Base-by-base conservation (phyloP, 2,797 vertebrate genomes). In the Sebastes umbrosus region DNA sequence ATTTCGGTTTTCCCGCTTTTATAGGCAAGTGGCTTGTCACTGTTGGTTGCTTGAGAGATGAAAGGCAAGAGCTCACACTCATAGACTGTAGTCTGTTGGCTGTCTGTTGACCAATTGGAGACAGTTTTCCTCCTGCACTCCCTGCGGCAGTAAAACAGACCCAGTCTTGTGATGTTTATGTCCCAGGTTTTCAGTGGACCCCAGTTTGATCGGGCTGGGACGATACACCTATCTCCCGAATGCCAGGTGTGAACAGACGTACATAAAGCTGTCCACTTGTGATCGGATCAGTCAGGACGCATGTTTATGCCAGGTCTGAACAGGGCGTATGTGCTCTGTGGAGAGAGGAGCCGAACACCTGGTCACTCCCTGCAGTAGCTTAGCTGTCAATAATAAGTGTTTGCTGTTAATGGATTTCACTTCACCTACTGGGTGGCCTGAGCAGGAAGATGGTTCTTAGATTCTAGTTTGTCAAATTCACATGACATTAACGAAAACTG, bases 261-360 rank as follows among this genome's bases (percentile, higher is more conserved):
- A 20, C 46, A 0, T 50, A 20, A 50, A 50, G 46, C 46, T 50
- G 46, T 50, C 46, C 8, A 50, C 46, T 50, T 50, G 46, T 50
- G 46, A 50, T 50, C 18, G 46, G 46, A 50, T 50, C 46, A 50
- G 18, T 50, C 46, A 50, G 18, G 46, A 50, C 46, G 46, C 16
- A 50, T 8, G 46, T 50, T 50, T 20, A 8, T 50, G 46, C 46
- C 46, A 50, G 18, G 46, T 50, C 46, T 50, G 46, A 50, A 50
- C 46, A 50, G 46, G 46, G 46, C 18, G 0, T 36, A 3, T 25
- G n/a, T 32, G 24, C 27, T 66, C 25, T 52, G 13, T 24, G 2
- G 50, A 54, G 50, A 54, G n/a, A 62, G 20, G 25, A 57, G 14
- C 54, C 32, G 69, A 77, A 82, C 63, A 84, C 77, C 77, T 84